These are phyloP conservation scores for Sipha maydis DNA, from an alignment of 2,888 invertebrate genomes.

Conservation along the genomic window DNA sequence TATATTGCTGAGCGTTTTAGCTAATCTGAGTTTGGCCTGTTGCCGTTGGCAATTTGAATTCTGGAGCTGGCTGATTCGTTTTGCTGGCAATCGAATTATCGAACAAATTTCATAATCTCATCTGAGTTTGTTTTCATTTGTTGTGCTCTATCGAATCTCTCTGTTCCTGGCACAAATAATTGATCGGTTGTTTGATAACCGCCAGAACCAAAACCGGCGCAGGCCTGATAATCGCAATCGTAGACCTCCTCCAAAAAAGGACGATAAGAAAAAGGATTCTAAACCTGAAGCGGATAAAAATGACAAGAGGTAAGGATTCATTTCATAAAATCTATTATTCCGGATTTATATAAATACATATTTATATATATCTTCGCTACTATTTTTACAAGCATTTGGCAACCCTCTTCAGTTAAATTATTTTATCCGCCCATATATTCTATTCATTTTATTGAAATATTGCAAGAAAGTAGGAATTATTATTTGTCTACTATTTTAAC, in stretches of 20 bases:
- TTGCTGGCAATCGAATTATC: constrained; percentile 61
- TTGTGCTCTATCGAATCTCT: constrained; percentile 62
- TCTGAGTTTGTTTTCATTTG: constrained; percentile 62
- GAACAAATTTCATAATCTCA: constrained; percentile 61
- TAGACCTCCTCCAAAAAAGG: constrained; percentile 62
- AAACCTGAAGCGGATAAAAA: constrained; percentile 62
- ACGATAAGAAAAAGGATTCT: constrained; percentile 62
- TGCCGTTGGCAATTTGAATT: constrained; percentile 62
- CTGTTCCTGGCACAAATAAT: constrained; percentile 62
- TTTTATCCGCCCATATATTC: constrained; percentile 60
- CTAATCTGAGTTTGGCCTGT: constrained; percentile 61
- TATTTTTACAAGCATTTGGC: constrained; percentile 57
- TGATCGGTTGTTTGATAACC: constrained; percentile 61
- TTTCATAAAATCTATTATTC: constrained; percentile 61
- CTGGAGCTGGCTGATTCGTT: constrained; percentile 61
- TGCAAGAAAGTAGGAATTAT: constrained; percentile 27
- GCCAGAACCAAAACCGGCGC: constrained; percentile 62
- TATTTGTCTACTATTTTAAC: constrained; percentile 29
- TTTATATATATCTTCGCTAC: constrained; percentile 60
- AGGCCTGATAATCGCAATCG: constrained; percentile 62
- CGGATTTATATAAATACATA: constrained; percentile 60
- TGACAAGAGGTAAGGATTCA: constrained; percentile 60
- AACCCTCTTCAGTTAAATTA: constrained; percentile 55
- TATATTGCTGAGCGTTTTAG: constrained; percentile 62
- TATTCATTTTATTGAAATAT: constrained; percentile 49